Base-by-base conservation (phyloP, 2,113 vertebrate genomes). In the Thymallus thymallus region DNA sequence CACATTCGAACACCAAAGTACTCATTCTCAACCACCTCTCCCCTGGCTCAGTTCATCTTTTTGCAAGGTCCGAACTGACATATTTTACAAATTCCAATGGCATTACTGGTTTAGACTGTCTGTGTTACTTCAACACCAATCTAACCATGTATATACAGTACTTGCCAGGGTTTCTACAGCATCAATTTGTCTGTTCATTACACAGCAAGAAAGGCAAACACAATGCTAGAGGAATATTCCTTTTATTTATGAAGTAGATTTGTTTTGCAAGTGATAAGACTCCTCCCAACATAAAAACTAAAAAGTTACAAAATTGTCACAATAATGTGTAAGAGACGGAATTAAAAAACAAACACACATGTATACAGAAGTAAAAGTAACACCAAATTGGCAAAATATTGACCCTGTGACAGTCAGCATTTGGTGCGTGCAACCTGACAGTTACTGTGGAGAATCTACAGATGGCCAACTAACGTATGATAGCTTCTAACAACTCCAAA, bases 271-370 rank as follows among this genome's bases (percentile, higher is more conserved):
- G 82, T 91, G 87, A 90, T 89, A 89, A 76, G 77, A 91, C 79
- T 88, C 86, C 88, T 88, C 88, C 87, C 83, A 87, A 89, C 89
- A 90, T 88, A 88, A 89, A 70, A 92, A 90, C 91, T n/a, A 88
- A 91, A 90, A 91, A 89, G 84, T 90, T 91, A 92, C 91, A 93
- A 94, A 93, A 91, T 87, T 85, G 84, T 91, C 88, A 94, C 92
- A 94, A 92, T 88, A 86, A 93, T 85, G 83, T 87, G 90, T 93
- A 91, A 92, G 90, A 92, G 90, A 89, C 86, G 88, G 91, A 80
- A 91, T 92, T 90, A 89, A 91, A 92, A 92, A 89, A 90, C 88
- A 91, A 87, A 86, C n/a, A n/a, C n/a, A 88, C 88, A 89, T 85
- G 88, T 84, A 76, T 89, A 89, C 83, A 89, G 84, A 91, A 88